Conservation (phyloP, 2,888 invertebrate species). For the Trilocha varians region DNA sequence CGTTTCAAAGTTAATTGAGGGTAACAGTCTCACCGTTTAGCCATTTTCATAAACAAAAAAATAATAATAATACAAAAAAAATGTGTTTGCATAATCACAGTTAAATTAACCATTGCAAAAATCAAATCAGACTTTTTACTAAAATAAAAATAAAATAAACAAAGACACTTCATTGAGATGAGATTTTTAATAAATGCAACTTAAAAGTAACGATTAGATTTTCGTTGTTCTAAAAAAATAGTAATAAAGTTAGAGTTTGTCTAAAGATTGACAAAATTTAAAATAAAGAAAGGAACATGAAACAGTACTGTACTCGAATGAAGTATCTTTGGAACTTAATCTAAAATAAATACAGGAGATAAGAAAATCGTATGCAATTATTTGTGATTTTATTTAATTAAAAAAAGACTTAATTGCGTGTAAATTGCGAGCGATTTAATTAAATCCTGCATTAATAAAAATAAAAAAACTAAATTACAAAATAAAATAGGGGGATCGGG, state of each 20-base stretch:
- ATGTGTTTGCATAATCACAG: not conserved
- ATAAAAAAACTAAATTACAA: no score
- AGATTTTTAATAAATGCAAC: not conserved
- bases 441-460: no score
- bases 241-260: no score
- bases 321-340: not conserved
- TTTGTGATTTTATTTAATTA: no score
- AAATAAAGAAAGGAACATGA: not conserved
- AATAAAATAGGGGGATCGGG: no score
- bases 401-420: no score
- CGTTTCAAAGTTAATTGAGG: not conserved
- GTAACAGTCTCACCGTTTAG: not conserved
- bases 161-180: not conserved
- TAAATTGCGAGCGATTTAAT: no score
- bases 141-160: not conserved
- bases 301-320: not conserved
- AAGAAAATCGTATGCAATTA: no score
- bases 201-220: not conserved
- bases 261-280: not conserved
- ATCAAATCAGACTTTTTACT: slow-evolving; percentile 3
- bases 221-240: slow-evolving; percentile 1
- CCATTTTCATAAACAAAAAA: not conserved
- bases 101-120: slow-evolving; percentile 1
- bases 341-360: no score
- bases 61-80: not conserved